Base-by-base conservation (phyloP, 2,113 vertebrate species). In the Colaptes auratus region DNA sequence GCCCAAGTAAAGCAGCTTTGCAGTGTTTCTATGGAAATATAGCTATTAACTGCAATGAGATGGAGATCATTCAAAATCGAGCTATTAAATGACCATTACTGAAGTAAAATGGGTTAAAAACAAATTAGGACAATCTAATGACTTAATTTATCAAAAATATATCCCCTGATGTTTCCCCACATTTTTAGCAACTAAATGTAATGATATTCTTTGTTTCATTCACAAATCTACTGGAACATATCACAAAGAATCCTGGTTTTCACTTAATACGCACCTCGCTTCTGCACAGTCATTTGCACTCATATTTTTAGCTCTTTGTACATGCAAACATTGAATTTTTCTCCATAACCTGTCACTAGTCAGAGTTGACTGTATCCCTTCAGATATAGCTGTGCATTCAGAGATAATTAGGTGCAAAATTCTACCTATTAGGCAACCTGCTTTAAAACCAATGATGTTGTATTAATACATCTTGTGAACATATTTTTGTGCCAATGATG, bases 21-120 rank as follows among this genome's bases (percentile, higher is more conserved):
- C 70, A 52, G 58, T 84, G 79, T 96, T 97, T 96, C 89, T 93
- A 83, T 89, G 86, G 94, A 95, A 96, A 96, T 96, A 74, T 16
- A 71, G 60, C 91, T 90, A 82, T 90, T 92, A 94, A 89, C 82
- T 87, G 52, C 72, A 88, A 92, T 94, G 58, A 94, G 59, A 91
- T 83, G 86, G 88, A 88, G 61, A 92, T 93, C 53, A 61, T 93
- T 92, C 95, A 92, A 95, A 82, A 90, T 31, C 52, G 60, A 77
- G 44, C 61, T 94, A 66, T 74, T 95, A 89, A 83, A 90, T 31
- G 46, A 91, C 52, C 85, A 90, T 94, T 95, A 91, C 50, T 74
- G 64, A 81, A 78, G 48, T 72, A 71, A 90, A 92, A 85, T 74
- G 69, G 55, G 36, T 84, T 71, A 24, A 83, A 94, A 90, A 88